Base-by-base conservation (phyloP, 1,140 invertebrate genomes). In the Halyomorpha halys region DNA sequence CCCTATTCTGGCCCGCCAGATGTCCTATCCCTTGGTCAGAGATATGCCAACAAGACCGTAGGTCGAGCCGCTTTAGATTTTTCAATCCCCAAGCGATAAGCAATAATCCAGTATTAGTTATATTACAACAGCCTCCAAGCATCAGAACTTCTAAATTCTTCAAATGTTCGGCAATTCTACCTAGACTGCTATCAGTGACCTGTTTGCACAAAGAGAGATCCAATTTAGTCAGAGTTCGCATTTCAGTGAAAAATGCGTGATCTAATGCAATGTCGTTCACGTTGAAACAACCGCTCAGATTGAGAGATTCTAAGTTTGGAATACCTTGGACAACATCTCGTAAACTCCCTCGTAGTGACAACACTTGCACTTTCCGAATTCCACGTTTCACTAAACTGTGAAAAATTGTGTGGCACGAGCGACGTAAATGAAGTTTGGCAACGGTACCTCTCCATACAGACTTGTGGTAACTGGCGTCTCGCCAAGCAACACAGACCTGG, bases 121-220 rank as follows among this genome's bases (percentile, higher is more conserved):
- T 84, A 72, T 92, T 90, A 69, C 85, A 86, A 74, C 93, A 97
- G 0, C 94, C 94, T 16, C 91, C 91, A 19, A 97, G 76, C 70
- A 95, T 90, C 18, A 97, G 77, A 1, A 84, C 83, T 73, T 94
- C 89, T 16, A 97, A 78, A 73, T 94, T 94, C 74, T 86, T 86
- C n/a, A 94, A 75, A 70, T 83, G 84, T 71, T 91, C 85, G 3
- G 90, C 87, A 72, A 96, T 94, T 69, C 85, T 79, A 11, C 84
- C 83, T 5, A 96, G 78, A 27, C 89, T 87, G 0, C 82, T 83
- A 74, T 97, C 93, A 0, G 90, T 92, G 19, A 97, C 85, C 77
- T 95, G 92, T 76, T 97, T 97, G 77, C 94, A 97, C 54, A 97
- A 78, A 5, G 90, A 93, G 14, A 97, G 78, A 73, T 97, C 90